Evolutionary conservation across 2,113 vertebrate genomes (phyloP), one percentile per base, ranked within the genome.

Genomic region (Rhadina sibilatrix): DNA sequence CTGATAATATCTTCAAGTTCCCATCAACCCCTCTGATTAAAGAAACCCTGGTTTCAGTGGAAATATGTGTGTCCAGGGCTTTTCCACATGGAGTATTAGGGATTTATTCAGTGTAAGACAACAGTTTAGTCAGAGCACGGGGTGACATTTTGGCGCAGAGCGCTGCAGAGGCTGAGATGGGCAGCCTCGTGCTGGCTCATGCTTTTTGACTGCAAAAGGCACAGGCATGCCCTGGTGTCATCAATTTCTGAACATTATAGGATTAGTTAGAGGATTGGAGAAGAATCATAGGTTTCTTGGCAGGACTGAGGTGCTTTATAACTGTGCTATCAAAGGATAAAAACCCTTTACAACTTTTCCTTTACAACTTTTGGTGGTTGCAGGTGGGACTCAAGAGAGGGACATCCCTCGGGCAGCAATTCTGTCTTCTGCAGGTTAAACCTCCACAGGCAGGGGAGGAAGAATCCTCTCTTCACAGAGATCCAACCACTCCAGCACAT

Each of bases 71-170:
- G 49, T 30, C 27, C 11, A 35, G 12, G 31, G 23, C n/a, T 87
- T 76, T 91, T 68, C 14, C 9, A 14, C 7, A 14, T 1, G 3
- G 20, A 10, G 3, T 47, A 22, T 49, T 66, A 59, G 12, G 31
- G 42, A 65, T 78, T 66, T 52, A 60, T 30, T 69, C 16, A 23
- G 37, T 42, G 56, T 31, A 15, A 40, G n/a, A 7, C 33, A 76
- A 8, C 5, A 42, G 22, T 37, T 38, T 44, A 20, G 8, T 28
- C 20, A 25, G 22, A 74, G 16, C 31, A 56, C 0, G 0, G 30
- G 33, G 11, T 0, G 4, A 11, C 1, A 4, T 15, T 20, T 78
- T 0, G 0, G 6, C 5, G 4, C 5, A 22, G 31, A 64, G 27
- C 2, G 0, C 24, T 89, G 37, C 25, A 40, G 19, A 52, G 20